Base-by-base conservation (phyloP, 2,797 vertebrate genomes). In the Pseudopleuronectes americanus region DNA sequence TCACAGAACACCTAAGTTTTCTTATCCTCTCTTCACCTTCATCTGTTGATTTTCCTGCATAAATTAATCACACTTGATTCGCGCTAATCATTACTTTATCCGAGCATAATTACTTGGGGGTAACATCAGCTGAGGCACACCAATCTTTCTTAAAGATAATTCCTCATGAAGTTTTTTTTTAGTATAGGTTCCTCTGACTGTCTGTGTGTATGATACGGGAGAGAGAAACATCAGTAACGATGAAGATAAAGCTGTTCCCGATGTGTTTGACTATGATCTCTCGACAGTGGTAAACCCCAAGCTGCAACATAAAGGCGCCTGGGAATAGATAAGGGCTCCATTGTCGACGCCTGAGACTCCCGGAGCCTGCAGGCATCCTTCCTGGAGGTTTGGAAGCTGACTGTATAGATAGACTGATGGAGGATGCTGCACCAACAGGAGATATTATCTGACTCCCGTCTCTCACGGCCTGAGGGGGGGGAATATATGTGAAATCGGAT, bases 361-460 rank as follows among this genome's bases (percentile, higher is more conserved):
- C 48, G 64, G 60, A 71, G 78, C 77, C 80, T 31, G 47, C 54
- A 61, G 79, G 80, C 77, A 14, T 67, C 77, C 65, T 81, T 80
- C 76, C 73, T 76, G 71, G 75, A 74, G 81, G 85, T 77, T 64
- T 70, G 75, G 62, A 76, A 52, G 49, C 58, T 56, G 71, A 48
- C 57, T 76, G 65, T 83, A 79, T 65, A 74, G 84, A 79, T 65
- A 74, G 84, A 72, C 70, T 36, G 60, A 78, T 61, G 64, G 51
- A 83, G 64, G 55, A 54, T 68, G 76, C 80, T 87, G 74, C 83
- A 84, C 86, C 84, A 88, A 81, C 72, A 82, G 55, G 69, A 68
- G 72, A 86, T 87, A 57, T 84, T 78, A 85, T 86, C 72, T 79
- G 48, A 77, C 56, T 84, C 66, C 56, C 53, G 41, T 72, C 60